Evolutionary conservation across 2,113 vertebrate genomes (phyloP), one percentile per base, ranked within the genome.

Genomic region (Clupea harengus): DNA sequence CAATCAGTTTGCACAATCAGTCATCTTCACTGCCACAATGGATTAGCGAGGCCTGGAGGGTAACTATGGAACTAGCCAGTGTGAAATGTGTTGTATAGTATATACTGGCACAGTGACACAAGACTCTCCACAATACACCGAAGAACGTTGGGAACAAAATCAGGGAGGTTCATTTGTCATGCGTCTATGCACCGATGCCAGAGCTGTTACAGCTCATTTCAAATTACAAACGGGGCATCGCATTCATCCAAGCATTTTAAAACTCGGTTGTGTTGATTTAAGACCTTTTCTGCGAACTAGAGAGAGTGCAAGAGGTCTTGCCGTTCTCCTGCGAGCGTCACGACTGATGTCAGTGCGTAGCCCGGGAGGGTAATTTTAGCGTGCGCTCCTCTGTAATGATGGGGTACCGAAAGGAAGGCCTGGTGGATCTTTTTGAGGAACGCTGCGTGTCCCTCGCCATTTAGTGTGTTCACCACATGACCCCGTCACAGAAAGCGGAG

Each of bases 351-450:
- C 91, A 89, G 92, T 90, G 90, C 88, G 88, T 87, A 88, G 90
- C 82, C 82, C 13, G 46, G 57, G 85, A 88, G 89, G 92, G 90
- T 94, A 94, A 94, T 93, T 94, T 93, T 94, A 94, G 92, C 89
- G 83, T 88, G 88, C 86, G 86, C 86, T 60, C 45, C 84, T 81
- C 88, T 90, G 82, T 89, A 91, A 91, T 92, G 93, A 93, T 92
- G 92, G 93, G 92, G 89, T 93, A 89, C 86, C 89, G 13, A 78
- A 39, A 87, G 86, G 87, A 93, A 92, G 84, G 90, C 88, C 92
- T 89, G 89, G 90, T 88, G 86, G 88, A 91, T 87, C 72, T 88
- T 82, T 44, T 52, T 80, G 83, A 83, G 82, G 83, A 52, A 87
- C 22, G 88, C 85, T 86, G 50, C 52, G 45, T 46, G 85, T 45